These are phyloP conservation scores for Galeopsomyia nigrocyanea DNA, from an alignment of 2,888 invertebrate species.

Conservation along the genomic window DNA sequence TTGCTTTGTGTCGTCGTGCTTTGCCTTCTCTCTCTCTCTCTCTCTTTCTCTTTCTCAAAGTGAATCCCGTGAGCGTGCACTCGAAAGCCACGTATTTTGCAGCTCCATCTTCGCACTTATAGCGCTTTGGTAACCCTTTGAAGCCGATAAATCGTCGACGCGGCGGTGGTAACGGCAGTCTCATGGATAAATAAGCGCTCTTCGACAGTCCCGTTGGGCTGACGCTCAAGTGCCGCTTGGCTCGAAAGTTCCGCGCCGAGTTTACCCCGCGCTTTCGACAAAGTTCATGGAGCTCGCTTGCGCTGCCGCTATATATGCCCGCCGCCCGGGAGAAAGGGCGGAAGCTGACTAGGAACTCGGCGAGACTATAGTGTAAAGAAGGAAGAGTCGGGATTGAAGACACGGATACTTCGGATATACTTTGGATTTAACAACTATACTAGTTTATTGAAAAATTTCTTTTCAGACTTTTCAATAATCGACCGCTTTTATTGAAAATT, in stretches of 20 bases:
- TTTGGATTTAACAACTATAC: too few relatives aligned
- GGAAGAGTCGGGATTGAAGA: not conserved
- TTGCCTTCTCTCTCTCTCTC: not conserved
- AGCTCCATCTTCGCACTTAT: too few relatives aligned
- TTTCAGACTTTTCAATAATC: too few relatives aligned
- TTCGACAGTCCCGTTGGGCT: not conserved
- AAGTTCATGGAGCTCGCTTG: too few relatives aligned
- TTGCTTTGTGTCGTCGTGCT: too few relatives aligned
- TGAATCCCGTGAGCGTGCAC: not conserved
- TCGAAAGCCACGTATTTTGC: not conserved
- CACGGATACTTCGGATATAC: not conserved
- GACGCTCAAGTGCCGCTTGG: not conserved
- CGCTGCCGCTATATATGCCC: too few relatives aligned
- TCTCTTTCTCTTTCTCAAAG: not conserved
- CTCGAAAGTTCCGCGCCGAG: not conserved
- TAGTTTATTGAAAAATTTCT: too few relatives aligned
- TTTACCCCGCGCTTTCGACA: not conserved
- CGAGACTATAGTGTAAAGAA: not conserved
- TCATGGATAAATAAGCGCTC: conserved; percentile 36
- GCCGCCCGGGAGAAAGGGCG: not conserved
- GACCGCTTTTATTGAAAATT: too few relatives aligned
- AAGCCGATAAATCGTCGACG: conserved; percentile 34
- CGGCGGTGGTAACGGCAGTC: too few relatives aligned
- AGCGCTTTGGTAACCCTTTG: conserved; percentile 16
- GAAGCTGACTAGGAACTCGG: not conserved